phyloP scores from a whole-genome alignment of 2,888 invertebrate genomes.

The Steromphala cineraria region DNA sequence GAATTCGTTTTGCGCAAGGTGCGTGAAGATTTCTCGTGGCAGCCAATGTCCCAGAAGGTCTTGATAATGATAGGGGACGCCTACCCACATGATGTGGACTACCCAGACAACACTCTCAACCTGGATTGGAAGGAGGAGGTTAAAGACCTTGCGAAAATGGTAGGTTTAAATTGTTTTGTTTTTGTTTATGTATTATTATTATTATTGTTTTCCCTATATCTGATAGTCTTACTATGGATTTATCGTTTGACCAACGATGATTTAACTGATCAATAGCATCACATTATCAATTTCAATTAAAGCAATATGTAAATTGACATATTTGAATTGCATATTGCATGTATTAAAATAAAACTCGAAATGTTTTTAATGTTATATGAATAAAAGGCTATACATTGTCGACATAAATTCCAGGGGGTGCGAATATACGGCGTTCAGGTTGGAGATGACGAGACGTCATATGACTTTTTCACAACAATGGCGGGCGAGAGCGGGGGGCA shows the following conservation, averaged over 20 bases:
- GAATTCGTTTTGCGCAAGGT: constrained; percentile 66
- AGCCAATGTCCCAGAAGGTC: constrained; percentile 57
- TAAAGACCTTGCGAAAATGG: constrained; percentile 36
- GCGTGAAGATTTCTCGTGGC: constrained; percentile 56
- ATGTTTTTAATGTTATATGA: too few relatives aligned
- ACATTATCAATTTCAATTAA: too few relatives aligned
- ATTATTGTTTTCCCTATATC: too few relatives aligned
- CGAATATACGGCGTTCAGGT: constrained; percentile 66
- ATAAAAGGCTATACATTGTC: too few relatives aligned
- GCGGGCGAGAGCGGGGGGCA: constrained; percentile 58
- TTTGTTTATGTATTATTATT: too few relatives aligned
- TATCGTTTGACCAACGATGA: too few relatives aligned
- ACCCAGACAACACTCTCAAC: constrained; percentile 51
- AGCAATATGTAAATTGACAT: too few relatives aligned
- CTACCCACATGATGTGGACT: constrained; percentile 62
- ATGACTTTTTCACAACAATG: constrained; percentile 58
- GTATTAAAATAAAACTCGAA: too few relatives aligned
- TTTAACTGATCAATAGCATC: too few relatives aligned
- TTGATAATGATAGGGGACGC: constrained; percentile 71
- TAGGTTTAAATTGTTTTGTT: background rate
- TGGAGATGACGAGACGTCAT: constrained; percentile 42
- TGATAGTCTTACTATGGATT: too few relatives aligned
- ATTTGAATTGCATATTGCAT: too few relatives aligned
- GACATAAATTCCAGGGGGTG: constrained; percentile 48
- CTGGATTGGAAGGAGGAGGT: constrained; percentile 66